phyloP scores from a whole-genome alignment of 2,797 vertebrate species.

The Hylomyscus alleni region DNA sequence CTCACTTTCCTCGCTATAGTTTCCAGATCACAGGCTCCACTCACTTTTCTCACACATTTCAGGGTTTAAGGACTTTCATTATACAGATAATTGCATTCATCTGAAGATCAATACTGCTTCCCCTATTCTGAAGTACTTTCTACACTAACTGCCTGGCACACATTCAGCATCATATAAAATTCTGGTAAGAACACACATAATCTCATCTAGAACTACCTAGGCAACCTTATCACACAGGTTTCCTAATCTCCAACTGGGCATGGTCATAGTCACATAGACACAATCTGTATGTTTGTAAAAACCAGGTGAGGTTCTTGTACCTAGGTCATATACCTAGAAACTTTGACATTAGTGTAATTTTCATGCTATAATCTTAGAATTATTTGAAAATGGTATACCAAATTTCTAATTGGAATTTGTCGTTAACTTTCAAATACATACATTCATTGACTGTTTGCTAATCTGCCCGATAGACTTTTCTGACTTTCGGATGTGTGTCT shows the following conservation, averaged over 20 bases:
- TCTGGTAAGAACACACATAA: background rate
- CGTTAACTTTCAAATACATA: slow-evolving; percentile 12
- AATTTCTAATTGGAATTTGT: slow-evolving; percentile 62
- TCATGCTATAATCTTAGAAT: slow-evolving; percentile 13
- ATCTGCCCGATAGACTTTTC: slow-evolving; percentile 39
- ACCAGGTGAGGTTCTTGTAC: background rate
- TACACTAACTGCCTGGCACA: background rate
- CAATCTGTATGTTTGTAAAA: background rate
- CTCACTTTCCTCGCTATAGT: no score
- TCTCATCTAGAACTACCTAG: background rate
- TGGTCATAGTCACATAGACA: background rate
- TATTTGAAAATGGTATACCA: slow-evolving; percentile 47
- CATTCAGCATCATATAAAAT: background rate
- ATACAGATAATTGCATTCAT: slow-evolving; percentile 13
- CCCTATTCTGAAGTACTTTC: background rate
- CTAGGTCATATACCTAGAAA: background rate
- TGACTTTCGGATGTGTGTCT: slow-evolving; percentile 66
- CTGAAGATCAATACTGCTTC: slow-evolving; percentile 18
- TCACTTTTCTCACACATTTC: no score
- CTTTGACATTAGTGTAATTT: background rate
- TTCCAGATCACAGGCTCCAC: no score
- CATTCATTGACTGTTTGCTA: slow-evolving; percentile 48
- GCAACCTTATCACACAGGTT: background rate
- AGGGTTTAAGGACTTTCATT: slow-evolving; percentile 40
- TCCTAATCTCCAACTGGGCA: slow-evolving; percentile 15